phyloP scores from a whole-genome alignment of 2,888 invertebrate genomes.

The Drosophila cognata region DNA sequence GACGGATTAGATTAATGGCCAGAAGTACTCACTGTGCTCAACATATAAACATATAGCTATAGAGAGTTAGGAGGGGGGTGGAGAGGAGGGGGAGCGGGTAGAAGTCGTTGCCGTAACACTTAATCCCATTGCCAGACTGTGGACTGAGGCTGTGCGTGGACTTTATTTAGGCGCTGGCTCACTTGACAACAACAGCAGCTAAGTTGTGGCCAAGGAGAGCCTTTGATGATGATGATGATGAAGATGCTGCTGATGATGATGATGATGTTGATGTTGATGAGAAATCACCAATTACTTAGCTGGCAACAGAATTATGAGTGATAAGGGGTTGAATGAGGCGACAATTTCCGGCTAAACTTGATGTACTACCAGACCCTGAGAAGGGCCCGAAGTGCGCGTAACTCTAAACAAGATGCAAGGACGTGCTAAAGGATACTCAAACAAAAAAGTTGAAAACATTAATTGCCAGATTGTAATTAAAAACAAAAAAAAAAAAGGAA shows the following conservation, averaged over 20 bases:
- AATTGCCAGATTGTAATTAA: conserved; percentile 51
- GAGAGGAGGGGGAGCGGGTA: neutral
- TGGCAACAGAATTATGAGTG: conserved; percentile 43
- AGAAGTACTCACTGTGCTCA: neutral
- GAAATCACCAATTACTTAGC: conserved; percentile 52
- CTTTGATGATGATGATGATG: neutral
- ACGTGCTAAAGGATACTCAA: conserved; percentile 29
- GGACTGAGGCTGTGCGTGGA: conserved; percentile 11
- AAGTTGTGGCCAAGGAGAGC: conserved; percentile 14
- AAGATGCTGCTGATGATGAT: neutral
- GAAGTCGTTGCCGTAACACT: conserved; percentile 54
- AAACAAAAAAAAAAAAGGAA: neutral
- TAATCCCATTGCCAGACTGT: conserved; percentile 51
- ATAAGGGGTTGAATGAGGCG: conserved; percentile 35
- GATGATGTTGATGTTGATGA: conserved; percentile 11
- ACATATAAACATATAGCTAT: neutral
- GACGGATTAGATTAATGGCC: neutral
- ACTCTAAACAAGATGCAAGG: conserved; percentile 37
- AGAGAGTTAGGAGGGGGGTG: neutral
- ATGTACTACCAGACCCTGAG: conserved; percentile 16
- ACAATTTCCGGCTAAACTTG: conserved; percentile 39
- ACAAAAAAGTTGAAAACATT: conserved; percentile 1
- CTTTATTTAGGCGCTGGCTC: conserved; percentile 31
- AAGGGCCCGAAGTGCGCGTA: conserved; percentile 19
- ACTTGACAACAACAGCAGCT: conserved; percentile 28